Conservation (phyloP, 2,113 vertebrate species). For the Pseudopodoces humilis region DNA sequence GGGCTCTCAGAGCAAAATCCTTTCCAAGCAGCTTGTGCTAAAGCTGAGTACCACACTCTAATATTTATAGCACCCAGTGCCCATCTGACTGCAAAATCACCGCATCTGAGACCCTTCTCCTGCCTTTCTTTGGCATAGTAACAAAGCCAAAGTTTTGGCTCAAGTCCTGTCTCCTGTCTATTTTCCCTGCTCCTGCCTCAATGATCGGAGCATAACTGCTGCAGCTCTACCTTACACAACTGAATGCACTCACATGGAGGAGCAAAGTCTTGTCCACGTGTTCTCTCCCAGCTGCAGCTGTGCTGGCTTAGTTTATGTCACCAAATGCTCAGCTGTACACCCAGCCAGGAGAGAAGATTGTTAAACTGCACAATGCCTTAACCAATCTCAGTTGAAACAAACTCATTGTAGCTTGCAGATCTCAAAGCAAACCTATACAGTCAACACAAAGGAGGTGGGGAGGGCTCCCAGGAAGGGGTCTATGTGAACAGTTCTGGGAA, state of each 20-base stretch:
- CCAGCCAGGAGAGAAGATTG: neutral
- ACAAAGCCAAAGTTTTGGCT: constrained; percentile 19
- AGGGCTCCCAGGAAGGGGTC: neutral
- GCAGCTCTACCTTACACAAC: neutral
- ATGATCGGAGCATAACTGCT: neutral
- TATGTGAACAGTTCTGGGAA: neutral
- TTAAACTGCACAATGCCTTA: neutral
- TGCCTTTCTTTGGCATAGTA: neutral
- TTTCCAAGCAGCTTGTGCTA: neutral
- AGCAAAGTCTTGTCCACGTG: neutral
- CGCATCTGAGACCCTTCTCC: neutral
- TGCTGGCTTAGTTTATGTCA: neutral
- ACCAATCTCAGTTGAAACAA: neutral
- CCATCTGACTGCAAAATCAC: neutral
- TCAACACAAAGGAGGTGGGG: neutral
- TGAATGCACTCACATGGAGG: neutral
- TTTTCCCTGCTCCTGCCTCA: neutral
- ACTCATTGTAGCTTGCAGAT: neutral
- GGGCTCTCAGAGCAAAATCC: neutral
- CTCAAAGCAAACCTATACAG: neutral
- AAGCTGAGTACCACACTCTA: neutral
- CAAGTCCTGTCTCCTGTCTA: neutral
- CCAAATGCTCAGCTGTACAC: neutral
- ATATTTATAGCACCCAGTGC: neutral
- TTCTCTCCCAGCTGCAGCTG: constrained; percentile 18